These are phyloP conservation scores for Platyscapa corneri DNA, from an alignment of 1,140 invertebrate genomes.

Conservation along the genomic window DNA sequence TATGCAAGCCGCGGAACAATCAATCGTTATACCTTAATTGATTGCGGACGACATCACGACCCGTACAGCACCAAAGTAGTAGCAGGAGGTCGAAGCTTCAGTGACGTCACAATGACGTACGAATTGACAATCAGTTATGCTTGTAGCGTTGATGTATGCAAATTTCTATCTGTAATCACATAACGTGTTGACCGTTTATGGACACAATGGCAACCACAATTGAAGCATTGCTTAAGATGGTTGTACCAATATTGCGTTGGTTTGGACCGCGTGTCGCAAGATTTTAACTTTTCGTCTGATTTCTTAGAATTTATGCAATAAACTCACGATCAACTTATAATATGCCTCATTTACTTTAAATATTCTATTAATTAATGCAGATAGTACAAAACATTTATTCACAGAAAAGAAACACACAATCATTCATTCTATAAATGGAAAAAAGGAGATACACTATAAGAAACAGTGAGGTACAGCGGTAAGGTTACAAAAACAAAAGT, in stretches of 20 bases:
- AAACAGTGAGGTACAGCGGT: too few relatives aligned
- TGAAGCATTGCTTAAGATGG: slow-evolving; percentile 29
- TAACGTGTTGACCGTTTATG: background rate
- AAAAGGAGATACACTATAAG: too few relatives aligned
- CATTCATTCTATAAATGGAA: too few relatives aligned
- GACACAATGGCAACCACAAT: background rate
- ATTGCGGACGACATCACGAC: slow-evolving; percentile 64
- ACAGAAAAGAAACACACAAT: too few relatives aligned
- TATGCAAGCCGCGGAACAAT: slow-evolving; percentile 60
- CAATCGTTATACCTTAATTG: slow-evolving; percentile 72
- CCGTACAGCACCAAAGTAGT: background rate
- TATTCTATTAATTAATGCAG: too few relatives aligned
- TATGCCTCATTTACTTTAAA: too few relatives aligned
- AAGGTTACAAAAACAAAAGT: too few relatives aligned
- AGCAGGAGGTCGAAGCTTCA: slow-evolving; percentile 57
- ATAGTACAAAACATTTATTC: too few relatives aligned
- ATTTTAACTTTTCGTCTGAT: too few relatives aligned
- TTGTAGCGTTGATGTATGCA: slow-evolving; percentile 73
- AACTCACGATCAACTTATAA: too few relatives aligned
- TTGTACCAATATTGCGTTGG: background rate
- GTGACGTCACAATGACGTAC: slow-evolving; percentile 72
- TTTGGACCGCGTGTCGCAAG: background rate
- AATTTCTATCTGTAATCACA: slow-evolving; percentile 55
- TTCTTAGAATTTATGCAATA: too few relatives aligned
- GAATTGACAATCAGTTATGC: slow-evolving; percentile 74